Conservation (phyloP, 2,888 invertebrate species). For the Nemapogon koenigi region DNA sequence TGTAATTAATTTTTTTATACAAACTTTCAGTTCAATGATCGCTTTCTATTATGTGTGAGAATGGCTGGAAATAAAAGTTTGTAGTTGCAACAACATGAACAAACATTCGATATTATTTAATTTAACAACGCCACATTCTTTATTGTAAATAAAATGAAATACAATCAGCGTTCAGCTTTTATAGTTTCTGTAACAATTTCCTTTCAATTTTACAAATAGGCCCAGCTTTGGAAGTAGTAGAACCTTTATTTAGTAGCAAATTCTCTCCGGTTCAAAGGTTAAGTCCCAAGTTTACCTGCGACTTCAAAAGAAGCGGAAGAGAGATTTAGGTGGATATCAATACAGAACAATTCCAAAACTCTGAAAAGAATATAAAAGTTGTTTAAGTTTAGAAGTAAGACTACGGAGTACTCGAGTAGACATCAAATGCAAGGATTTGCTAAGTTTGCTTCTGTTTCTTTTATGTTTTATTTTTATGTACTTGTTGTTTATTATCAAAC, state of each 20-base stretch:
- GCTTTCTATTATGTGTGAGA: too few species aligned
- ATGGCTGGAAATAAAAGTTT: too few species aligned
- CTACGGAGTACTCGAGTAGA: conserved; percentile 7
- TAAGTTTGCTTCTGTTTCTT: conserved; percentile 2
- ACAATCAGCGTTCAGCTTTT: too few species aligned
- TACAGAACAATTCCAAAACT: conserved; percentile 7
- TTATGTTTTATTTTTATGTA: too few species aligned
- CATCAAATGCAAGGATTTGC: conserved; percentile 8
- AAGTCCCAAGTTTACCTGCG: conserved; percentile 9
- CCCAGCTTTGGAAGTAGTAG: neutral
- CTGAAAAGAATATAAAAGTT: conserved; percentile 13
- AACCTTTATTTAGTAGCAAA: conserved; percentile 7
- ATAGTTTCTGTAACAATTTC: too few species aligned
- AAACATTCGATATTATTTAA: too few species aligned
- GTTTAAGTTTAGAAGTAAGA: conserved; percentile 10
- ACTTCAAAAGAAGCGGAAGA: conserved; percentile 5
- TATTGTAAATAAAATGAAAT: too few species aligned
- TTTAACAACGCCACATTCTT: too few species aligned
- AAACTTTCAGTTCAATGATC: too few species aligned
- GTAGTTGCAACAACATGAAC: too few species aligned
- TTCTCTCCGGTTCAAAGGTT: conserved; percentile 8
- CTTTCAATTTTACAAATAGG: neutral
- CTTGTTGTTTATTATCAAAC: too few species aligned
- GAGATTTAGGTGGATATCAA: conserved; percentile 11
- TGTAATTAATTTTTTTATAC: too few species aligned